Conservation (phyloP, 2,888 invertebrate genomes). For the Morpho deidamia region DNA sequence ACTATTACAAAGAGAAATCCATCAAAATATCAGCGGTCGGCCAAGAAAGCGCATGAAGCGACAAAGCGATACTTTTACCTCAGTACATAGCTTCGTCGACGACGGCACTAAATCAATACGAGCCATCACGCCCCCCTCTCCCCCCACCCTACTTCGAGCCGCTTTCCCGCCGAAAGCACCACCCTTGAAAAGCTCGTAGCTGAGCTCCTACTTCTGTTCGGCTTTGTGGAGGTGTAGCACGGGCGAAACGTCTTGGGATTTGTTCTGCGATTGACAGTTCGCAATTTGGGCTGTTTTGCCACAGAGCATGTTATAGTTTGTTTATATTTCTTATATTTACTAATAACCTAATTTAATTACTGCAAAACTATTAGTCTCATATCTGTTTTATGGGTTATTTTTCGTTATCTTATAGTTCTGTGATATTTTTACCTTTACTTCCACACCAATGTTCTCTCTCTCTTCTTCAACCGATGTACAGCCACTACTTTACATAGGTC, state of each 20-base stretch:
- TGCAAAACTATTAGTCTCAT: neutral
- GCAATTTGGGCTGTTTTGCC: constrained; percentile 34
- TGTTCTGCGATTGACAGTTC: constrained; percentile 70
- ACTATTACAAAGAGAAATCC: neutral
- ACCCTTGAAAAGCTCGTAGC: constrained; percentile 78
- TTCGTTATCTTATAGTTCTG: too few species aligned
- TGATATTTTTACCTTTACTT: too few species aligned
- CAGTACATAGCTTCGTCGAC: constrained; percentile 75
- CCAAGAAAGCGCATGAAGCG: constrained; percentile 76
- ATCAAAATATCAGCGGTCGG: constrained; percentile 14
- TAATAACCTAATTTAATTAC: too few species aligned
- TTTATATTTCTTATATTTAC: too few species aligned
- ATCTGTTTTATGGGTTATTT: too few species aligned
- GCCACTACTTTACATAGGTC: too few species aligned
- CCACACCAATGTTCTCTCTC: too few species aligned
- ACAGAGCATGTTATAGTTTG: neutral
- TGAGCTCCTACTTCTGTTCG: constrained; percentile 79
- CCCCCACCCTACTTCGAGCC: constrained; percentile 51
- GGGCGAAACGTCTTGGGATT: constrained; percentile 73
- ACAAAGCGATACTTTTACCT: constrained; percentile 62
- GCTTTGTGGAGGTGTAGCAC: constrained; percentile 74
- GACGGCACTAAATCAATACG: constrained; percentile 80
- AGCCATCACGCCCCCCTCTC: constrained; percentile 70
- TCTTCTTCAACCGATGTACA: too few species aligned
- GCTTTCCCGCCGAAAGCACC: constrained; percentile 77